Base-by-base conservation (phyloP, 2,113 vertebrate species). In the Callopanchax toddi region DNA sequence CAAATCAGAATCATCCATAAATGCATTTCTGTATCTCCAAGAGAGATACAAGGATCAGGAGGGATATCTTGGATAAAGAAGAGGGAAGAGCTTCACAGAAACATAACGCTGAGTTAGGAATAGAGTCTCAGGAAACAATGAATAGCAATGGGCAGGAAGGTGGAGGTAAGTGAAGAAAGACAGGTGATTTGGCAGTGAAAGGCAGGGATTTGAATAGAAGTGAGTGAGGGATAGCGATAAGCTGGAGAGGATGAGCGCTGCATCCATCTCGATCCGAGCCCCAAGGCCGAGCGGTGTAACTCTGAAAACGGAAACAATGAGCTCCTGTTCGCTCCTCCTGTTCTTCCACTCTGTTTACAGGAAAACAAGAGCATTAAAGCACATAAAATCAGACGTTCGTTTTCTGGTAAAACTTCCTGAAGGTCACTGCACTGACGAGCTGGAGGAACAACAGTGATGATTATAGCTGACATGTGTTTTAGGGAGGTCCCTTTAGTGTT, bases 81-180 rank as follows among this genome's bases (percentile, higher is more conserved):
- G 75, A 37, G 2, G 36, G 68, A 71, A 73, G 55, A 25, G 37
- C 34, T 34, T 50, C 36, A 21, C 52, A 76, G 81, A 70, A 85
- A 79, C 67, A 79, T 76, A 74, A 83, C 56, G 72, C 62, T 73
- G 59, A 77, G 78, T 22, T 48, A 40, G 59, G 44, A 48, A 71
- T 46, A 42, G 61, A 74, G 46, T 62, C 1, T 29, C n/a, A 15
- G 42, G 40, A 42, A 52, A 81, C 55, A 64, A 81, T 84, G 77
- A 81, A 81, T 83, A 83, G 76, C 61, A 80, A 84, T 76, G 64
- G 52, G 72, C 6, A 58, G 55, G 21, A 66, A 83, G 76, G 82
- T 71, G 66, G 68, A 76, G 55, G 59, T 52, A 36, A 74, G 70
- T 43, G 60, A 54, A 72, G 58, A 72, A 58, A 74, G 69, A 74